Evolutionary conservation across 2,888 invertebrate genomes (phyloP), one percentile per base, ranked within the genome.

Genomic region (Cynaeus angustus): DNA sequence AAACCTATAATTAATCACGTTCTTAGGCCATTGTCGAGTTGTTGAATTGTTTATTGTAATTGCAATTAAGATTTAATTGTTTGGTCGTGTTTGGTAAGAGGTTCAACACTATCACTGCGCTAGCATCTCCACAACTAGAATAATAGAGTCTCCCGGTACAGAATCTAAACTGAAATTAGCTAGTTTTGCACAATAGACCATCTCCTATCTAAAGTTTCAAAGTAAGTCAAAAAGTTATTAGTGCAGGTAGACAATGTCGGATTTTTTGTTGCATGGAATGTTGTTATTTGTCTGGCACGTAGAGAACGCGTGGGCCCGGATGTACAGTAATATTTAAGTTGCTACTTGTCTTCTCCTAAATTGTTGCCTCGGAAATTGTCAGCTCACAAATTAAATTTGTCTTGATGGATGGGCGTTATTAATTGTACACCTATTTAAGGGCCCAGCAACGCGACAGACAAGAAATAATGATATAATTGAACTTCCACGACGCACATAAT

Each of bases 291-390:
- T 66, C 55, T 26, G 56, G 33, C 56, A 45, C 43, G 66, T 58
- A 46, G 48, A 46, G 66, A 66, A 38, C 30, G 67, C 67, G 67
- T 67, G 45, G 67, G 59, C 41, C 10, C 37, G 28, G 26, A 66
- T 66, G 48, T 58, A 66, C 66, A 58, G 66, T 58, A 66, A 66
- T 66, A 66, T 66, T 66, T 66, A 66, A 66, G 66, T 58, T 37
- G 50, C 66, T 58, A 66, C 58, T 66, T 66, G 66, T 66, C 66
- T 67, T 50, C 53, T 41, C 52, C 52, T 65, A 45, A 65, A 52
- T 28, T 52, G 64, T 64, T 66, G 45, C 38, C 48, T 53, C 37
- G 38, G 21, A 55, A 65, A 55, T 62, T 62, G 43, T 53, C 66
- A 46, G 56, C 38, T 56, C 66, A 56, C 56, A 66, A 66, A 67